A percentile compares a stretch with the other conserved stretches of the same genome.
Conservation (phyloP, 2,113 vertebrate genomes). For the Ochotona curzoniae region DNA sequence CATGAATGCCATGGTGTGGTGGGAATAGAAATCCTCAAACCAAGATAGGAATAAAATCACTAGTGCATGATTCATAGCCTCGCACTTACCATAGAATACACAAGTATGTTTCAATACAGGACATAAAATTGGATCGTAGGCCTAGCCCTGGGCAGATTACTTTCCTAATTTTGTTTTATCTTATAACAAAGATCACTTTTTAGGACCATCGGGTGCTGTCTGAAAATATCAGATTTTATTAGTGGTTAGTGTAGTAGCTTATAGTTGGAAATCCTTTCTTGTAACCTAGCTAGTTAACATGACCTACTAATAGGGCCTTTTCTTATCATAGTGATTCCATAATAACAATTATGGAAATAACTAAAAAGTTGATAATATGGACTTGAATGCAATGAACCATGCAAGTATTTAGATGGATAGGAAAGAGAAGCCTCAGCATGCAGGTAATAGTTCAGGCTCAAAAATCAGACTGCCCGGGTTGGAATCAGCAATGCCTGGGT, state of each 20-base stretch:
- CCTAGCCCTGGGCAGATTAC: neutral
- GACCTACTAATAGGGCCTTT: neutral
- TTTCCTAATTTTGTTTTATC: neutral
- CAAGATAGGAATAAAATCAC: neutral
- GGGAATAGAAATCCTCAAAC: neutral
- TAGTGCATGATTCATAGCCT: neutral
- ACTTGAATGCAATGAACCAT: neutral
- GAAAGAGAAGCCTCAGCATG: neutral
- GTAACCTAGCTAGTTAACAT: neutral
- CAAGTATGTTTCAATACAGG: neutral
- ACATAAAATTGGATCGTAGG: neutral
- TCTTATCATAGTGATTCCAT: neutral
- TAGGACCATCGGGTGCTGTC: neutral
- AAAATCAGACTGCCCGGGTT: neutral
- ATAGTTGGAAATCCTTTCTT: neutral
- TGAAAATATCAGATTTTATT: neutral
- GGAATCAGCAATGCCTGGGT: neutral
- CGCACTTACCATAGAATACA: neutral
- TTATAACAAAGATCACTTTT: neutral
- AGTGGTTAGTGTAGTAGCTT: neutral
- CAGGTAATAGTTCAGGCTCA: neutral
- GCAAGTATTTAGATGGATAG: neutral
- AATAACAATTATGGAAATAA: neutral
- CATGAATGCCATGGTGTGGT: neutral
- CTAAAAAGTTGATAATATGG: neutral